Evolutionary conservation across 2,888 invertebrate genomes (phyloP).

Genomic region (Orchesella flavescens): DNA sequence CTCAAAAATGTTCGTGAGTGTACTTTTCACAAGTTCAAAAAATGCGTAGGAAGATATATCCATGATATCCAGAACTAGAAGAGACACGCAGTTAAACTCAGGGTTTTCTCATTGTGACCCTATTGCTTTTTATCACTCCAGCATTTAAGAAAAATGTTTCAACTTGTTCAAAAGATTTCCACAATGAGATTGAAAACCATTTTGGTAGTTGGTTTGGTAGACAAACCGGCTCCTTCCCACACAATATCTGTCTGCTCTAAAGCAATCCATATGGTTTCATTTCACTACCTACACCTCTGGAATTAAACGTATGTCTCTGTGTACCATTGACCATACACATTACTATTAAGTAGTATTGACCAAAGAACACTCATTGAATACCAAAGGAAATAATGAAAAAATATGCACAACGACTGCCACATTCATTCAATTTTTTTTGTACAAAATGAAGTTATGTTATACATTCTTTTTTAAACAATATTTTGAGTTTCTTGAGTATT

Average conservation of each 20-base stretch:
- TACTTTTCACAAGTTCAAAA: background rate
- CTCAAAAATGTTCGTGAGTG: conserved; percentile 7
- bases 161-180: background rate
- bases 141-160: conserved; percentile 1
- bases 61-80: background rate
- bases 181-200: background rate
- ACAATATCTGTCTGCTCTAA: background rate
- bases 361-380: conserved; percentile 26
- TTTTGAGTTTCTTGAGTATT: background rate
- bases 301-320: too few species aligned
- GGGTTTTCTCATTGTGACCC: background rate
- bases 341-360: too few species aligned
- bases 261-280: too few species aligned
- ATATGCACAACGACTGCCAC: too few species aligned
- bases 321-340: too few species aligned
- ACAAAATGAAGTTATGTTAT: too few species aligned
- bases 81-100: background rate
- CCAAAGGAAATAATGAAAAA: conserved; percentile 4
- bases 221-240: conserved; percentile 62
- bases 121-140: conserved; percentile 36
- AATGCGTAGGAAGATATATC: conserved; percentile 1
- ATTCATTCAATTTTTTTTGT: too few species aligned
- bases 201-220: conserved; percentile 37
- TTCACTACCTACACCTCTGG: too few species aligned
- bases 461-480: background rate